These are phyloP conservation scores for Pimpla rufipes DNA, from an alignment of 2,888 invertebrate genomes.

Conservation along the genomic window DNA sequence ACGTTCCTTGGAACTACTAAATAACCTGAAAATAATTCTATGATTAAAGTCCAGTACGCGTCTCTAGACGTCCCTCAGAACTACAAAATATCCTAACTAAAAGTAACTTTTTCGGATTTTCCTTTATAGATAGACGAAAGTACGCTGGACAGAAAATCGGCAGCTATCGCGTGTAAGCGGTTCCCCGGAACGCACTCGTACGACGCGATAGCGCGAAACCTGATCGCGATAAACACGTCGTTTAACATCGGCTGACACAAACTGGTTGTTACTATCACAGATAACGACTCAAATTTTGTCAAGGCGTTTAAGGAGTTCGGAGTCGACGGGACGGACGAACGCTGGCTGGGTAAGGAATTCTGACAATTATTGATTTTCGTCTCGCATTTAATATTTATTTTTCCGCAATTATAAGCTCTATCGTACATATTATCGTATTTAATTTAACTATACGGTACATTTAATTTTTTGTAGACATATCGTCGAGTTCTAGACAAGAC, in stretches of 20 bases:
- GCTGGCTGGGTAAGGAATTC: conserved; percentile 27
- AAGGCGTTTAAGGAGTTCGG: conserved; percentile 53
- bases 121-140: conserved; percentile 25
- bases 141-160: conserved; percentile 50
- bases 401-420: background rate
- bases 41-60: background rate
- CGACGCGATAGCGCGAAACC: conserved; percentile 31
- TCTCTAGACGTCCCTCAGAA: background rate
- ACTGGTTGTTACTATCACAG: conserved; percentile 32
- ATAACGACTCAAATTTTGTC: conserved; percentile 28
- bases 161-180: conserved; percentile 49
- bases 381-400: background rate
- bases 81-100: background rate
- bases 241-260: background rate
- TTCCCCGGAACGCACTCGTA: conserved; percentile 27
- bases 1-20: background rate
- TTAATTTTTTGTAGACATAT: no score
- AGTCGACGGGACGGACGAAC: conserved; percentile 16
- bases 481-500: no score
- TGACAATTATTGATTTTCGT: background rate
- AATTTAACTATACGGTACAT: no score
- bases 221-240: conserved; percentile 35
- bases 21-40: background rate
- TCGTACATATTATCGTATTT: background rate
- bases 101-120: background rate